A percentile compares a stretch with the other conserved stretches of the same genome.
These are phyloP conservation scores for Yoshiicerus persimilis DNA, from an alignment of 1,140 invertebrate genomes.

Conservation along the genomic window DNA sequence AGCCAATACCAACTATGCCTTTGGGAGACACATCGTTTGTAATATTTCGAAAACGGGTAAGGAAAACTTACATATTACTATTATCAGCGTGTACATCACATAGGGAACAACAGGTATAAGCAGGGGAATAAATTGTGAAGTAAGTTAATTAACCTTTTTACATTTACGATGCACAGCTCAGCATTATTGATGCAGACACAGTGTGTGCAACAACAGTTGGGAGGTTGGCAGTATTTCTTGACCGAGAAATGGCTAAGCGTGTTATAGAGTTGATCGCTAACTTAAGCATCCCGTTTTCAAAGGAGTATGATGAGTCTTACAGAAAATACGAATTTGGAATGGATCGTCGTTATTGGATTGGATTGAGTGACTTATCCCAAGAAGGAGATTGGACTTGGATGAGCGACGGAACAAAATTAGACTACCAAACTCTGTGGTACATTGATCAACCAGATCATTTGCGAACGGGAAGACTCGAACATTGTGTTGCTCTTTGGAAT, in stretches of 20 bases:
- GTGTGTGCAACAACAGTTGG: background rate
- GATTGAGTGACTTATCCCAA: background rate
- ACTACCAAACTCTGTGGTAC: background rate
- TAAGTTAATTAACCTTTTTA: no score
- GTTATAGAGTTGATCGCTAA: background rate
- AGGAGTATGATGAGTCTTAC: background rate
- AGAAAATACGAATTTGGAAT: constrained; percentile 25
- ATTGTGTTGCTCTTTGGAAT: constrained; percentile 26
- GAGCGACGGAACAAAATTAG: background rate
- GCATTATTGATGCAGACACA: background rate
- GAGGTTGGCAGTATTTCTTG: background rate
- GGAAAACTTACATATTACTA: no score
- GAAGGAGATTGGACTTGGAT: constrained; percentile 26
- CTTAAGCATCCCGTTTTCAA: background rate
- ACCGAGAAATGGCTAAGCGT: background rate
- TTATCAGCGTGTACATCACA: no score
- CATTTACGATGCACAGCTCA: no score
- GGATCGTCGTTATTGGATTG: constrained; percentile 33
- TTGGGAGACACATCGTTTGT: background rate
- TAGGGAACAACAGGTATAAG: no score
- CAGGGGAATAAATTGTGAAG: no score
- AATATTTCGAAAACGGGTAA: background rate
- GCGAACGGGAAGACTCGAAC: background rate
- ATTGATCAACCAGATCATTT: constrained; percentile 24
- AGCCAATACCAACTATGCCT: background rate